Conservation (phyloP, 2,797 vertebrate species). For the Pangasius larnaudii region DNA sequence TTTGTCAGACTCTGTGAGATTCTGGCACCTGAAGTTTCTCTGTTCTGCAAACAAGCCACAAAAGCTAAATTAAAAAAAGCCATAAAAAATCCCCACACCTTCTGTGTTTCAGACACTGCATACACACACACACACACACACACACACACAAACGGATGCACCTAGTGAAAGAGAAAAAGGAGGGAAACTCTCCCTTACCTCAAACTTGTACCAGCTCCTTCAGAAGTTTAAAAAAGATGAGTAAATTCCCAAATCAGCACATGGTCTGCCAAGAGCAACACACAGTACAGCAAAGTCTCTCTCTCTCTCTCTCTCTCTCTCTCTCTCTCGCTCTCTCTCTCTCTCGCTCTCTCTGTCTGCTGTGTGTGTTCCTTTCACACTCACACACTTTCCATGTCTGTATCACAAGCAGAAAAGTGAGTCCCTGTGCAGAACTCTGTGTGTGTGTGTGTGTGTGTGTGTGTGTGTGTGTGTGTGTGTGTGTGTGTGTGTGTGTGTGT, state of each 20-base stretch:
- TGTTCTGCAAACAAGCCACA: conserved; percentile 3
- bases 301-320: conserved; percentile 20
- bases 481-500: background rate
- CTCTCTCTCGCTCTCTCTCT: background rate
- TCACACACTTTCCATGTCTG: conserved; percentile 38
- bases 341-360: background rate
- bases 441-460: background rate
- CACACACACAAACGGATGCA: conserved; percentile 16
- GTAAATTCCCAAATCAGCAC: conserved; percentile 38
- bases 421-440: background rate
- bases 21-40: conserved; percentile 2
- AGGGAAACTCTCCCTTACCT: conserved; percentile 45
- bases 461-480: background rate
- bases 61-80: background rate
- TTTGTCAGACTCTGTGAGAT: background rate
- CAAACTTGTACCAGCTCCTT: conserved; percentile 27
- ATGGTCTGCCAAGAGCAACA: conserved; percentile 3
- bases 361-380: background rate
- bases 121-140: conserved; percentile 33
- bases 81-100: background rate
- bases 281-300: conserved; percentile 5
- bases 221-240: conserved; percentile 10
- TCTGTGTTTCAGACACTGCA: conserved; percentile 12
- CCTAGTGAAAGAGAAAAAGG: background rate
- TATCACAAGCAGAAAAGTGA: conserved; percentile 33